Conservation (phyloP, 2,888 invertebrate species). For the Pomacea canaliculata region DNA sequence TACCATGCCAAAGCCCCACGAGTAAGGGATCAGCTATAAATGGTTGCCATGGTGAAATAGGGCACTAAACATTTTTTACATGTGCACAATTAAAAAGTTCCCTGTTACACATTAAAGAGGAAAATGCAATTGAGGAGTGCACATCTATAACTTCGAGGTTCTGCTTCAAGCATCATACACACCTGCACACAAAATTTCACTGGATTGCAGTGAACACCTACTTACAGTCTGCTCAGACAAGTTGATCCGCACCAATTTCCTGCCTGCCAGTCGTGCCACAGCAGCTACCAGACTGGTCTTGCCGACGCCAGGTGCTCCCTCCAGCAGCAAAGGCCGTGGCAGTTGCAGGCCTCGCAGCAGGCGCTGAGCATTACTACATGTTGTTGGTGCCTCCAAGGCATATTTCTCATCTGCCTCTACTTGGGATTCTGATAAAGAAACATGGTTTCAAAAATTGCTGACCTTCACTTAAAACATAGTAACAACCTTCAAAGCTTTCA, state of each 20-base stretch:
- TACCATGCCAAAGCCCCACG: not conserved
- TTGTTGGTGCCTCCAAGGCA: conserved; percentile 69
- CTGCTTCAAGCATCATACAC: too few relatives aligned
- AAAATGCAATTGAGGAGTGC: too few relatives aligned
- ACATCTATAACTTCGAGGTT: too few relatives aligned
- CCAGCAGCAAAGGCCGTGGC: conserved; percentile 87
- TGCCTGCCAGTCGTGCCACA: conserved; percentile 86
- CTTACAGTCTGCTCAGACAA: conserved; percentile 96
- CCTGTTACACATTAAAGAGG: not conserved
- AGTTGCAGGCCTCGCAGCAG: conserved; percentile 90
- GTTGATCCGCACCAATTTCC: conserved; percentile 91
- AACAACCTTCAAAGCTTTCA: too few relatives aligned
- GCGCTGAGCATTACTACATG: conserved; percentile 82
- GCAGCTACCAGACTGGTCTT: conserved; percentile 96
- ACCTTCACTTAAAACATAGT: too few relatives aligned
- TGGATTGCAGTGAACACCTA: not conserved
- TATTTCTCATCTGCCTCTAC: conserved; percentile 37
- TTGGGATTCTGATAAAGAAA: not conserved
- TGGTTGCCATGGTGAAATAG: not conserved
- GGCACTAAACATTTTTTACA: not conserved
- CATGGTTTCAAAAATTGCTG: too few relatives aligned
- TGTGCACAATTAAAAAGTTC: not conserved
- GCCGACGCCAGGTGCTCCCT: conserved; percentile 96
- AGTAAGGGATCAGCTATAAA: not conserved
- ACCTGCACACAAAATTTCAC: too few relatives aligned